phyloP scores from a whole-genome alignment of 2,797 vertebrate species.

The Buphagus erythrorhynchus region DNA sequence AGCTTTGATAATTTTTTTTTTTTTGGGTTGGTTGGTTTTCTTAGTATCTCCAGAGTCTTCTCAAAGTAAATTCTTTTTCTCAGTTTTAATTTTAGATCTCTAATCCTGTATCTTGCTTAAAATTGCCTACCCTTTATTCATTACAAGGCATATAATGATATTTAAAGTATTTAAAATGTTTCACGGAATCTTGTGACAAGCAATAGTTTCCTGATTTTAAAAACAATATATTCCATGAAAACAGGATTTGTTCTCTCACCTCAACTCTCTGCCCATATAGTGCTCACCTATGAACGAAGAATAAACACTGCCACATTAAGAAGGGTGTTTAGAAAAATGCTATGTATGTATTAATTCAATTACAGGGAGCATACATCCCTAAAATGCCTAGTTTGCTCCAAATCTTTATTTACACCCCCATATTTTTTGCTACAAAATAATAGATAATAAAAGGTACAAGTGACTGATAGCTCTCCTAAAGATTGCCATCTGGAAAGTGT shows the following conservation, averaged over 20 bases:
- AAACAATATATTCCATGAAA: background rate
- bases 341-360: background rate
- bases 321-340: background rate
- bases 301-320: background rate
- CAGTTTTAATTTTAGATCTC: background rate
- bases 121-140: background rate
- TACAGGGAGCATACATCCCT: background rate
- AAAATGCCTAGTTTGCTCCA: background rate
- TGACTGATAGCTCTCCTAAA: background rate
- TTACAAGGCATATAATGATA: background rate
- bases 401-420: background rate
- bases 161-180: background rate
- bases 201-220: conserved; percentile 5
- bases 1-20: background rate
- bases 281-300: background rate
- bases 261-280: background rate
- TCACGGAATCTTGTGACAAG: background rate
- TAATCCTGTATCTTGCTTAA: background rate
- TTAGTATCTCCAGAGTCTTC: background rate
- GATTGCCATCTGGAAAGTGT: background rate
- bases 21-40: background rate
- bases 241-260: background rate
- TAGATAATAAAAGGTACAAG: background rate
- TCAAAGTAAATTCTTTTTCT: background rate
- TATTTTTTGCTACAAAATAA: background rate